A percentile compares a stretch with the other conserved stretches of the same genome.
Conservation (phyloP, 2,113 vertebrate genomes). For the Prionailurus bengalensis region DNA sequence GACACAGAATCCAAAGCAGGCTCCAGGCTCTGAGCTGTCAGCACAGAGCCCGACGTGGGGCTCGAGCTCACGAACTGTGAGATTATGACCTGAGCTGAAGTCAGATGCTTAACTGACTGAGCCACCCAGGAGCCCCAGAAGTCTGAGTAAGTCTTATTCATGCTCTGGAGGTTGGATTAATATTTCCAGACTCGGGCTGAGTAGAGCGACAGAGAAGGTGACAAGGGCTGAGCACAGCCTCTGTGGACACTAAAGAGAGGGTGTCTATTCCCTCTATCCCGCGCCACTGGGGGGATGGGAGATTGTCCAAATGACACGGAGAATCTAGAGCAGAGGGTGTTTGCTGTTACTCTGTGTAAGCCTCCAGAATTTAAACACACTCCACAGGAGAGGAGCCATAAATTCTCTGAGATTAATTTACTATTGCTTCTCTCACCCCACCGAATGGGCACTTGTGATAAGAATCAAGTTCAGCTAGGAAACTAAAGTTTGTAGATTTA, state of each 20-base stretch:
- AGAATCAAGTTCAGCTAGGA: not conserved
- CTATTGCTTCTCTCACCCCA: not conserved
- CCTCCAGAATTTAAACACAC: not conserved
- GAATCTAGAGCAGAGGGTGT: not conserved
- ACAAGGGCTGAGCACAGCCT: not conserved
- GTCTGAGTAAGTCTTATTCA: not conserved
- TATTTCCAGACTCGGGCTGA: not conserved
- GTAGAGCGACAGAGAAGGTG: not conserved
- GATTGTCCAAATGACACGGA: not conserved
- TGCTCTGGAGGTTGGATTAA: not conserved
- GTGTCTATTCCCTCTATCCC: not conserved
- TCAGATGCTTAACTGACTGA: too few relatives aligned
- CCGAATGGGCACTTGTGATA: not conserved
- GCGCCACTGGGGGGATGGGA: not conserved
- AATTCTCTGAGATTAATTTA: not conserved
- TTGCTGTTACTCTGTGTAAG: not conserved
- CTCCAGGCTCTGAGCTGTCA: too few relatives aligned
- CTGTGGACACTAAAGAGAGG: not conserved
- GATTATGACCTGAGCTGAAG: too few relatives aligned
- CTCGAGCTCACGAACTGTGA: too few relatives aligned
- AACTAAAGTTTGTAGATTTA: not conserved
- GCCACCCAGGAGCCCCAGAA: too few relatives aligned
- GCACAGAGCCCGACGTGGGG: too few relatives aligned
- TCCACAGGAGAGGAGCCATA: not conserved
- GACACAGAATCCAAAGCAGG: too few relatives aligned